Base-by-base conservation (phyloP, 1,140 invertebrate species). In the Cotesia typhae region DNA sequence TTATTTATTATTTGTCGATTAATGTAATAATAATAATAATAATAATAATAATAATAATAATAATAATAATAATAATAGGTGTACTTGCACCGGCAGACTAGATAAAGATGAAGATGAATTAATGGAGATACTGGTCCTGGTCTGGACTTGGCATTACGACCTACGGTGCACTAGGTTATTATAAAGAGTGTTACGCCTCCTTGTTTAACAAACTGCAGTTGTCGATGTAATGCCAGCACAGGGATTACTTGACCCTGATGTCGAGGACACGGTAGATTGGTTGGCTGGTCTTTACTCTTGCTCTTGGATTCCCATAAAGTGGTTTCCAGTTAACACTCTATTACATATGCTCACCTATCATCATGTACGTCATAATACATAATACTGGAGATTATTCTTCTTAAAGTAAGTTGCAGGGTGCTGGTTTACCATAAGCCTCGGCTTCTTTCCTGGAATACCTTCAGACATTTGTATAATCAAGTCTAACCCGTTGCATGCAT, bases 281-380 rank as follows among this genome's bases (percentile, higher is more conserved):
- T 67, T 73, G 61, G 67, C 63, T 77, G 76, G 75, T 74, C n/a
- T 17, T 12, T 60, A 36, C 59, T 37, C 9, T 10, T 35, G 14
- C 77, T 78, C 78, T 77, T 78, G 79, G 77, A 77, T 82, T 79
- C 76, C 71, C 68, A 78, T 80, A 77, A 83, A 79, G 78, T 82
- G 80, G 79, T 74, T 79, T 74, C 77, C 81, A 83, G 82, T 84
- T 84, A 84, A 78, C 82, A 84, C 82, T 82, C 81, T 78, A 84
- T 84, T 84, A 84, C 82, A 83, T 77, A 81, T 79, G 80, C 78
- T 84, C 80, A 81, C 80, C 82, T 82, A 82, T 84, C 82, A 83
- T 84, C 82, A 84, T 75, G 63, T n/a, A 51, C 63, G 63, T 37
- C 28, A 61, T 47, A 47, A 47, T 47, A 10, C 28, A 61, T 47